Conservation (phyloP, 2,888 invertebrate genomes). For the Volucella inanis region DNA sequence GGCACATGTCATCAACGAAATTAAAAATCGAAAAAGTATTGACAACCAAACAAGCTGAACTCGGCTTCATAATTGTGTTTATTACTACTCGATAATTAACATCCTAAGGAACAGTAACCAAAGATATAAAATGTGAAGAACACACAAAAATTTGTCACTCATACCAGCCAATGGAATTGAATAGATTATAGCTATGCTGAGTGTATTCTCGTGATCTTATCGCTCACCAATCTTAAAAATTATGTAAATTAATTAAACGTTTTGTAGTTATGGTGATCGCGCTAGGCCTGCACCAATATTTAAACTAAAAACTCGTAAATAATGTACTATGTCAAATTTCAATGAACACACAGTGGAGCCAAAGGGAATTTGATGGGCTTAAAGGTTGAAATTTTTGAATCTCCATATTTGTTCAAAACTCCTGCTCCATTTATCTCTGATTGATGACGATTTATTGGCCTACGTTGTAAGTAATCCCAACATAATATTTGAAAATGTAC, state of each 20-base stretch:
- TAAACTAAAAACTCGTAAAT: constrained; percentile 40
- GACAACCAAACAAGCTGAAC: constrained; percentile 21
- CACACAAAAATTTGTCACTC: constrained; percentile 35
- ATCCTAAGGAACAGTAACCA: constrained; percentile 14
- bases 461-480: no score
- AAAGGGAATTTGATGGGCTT: neutral
- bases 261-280: constrained; percentile 14
- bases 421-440: neutral
- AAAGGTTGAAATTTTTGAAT: no score
- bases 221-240: constrained; percentile 31
- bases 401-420: no score
- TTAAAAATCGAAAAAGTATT: constrained; percentile 30
- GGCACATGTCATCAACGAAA: constrained; percentile 46
- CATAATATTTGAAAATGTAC: no score
- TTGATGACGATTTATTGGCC: neutral
- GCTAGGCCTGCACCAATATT: constrained; percentile 35
- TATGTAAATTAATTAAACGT: constrained; percentile 45
- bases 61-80: constrained; percentile 28
- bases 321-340: constrained; percentile 14
- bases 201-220: constrained; percentile 31
- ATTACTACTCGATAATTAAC: constrained; percentile 39
- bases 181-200: constrained; percentile 14
- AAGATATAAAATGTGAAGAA: constrained; percentile 3
- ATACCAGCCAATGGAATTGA: constrained; percentile 34
- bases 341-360: constrained; percentile 13